Conservation (phyloP, 2,797 vertebrate species). For the Percopsis omiscomaycus region DNA sequence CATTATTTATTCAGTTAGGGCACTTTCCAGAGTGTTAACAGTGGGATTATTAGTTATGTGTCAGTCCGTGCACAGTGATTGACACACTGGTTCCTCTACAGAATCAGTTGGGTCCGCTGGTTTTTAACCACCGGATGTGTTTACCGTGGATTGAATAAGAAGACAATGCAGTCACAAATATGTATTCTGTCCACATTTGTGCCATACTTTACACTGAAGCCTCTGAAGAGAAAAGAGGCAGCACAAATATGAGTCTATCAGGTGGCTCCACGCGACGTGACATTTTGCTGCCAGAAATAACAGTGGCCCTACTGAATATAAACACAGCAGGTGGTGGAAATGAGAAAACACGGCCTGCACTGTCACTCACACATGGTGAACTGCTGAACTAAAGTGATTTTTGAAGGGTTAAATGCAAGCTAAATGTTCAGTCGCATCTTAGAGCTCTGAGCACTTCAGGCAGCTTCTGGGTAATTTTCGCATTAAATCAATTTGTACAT, state of each 20-base stretch:
- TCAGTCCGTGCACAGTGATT: conserved; percentile 11
- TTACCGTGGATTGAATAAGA: conserved; percentile 4
- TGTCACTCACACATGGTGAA: conserved; percentile 38
- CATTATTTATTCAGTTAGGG: conserved; percentile 49
- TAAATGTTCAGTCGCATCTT: conserved; percentile 17
- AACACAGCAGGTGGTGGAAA: conserved; percentile 26
- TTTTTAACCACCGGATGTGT: too few species aligned
- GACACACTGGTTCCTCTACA: conserved; percentile 6
- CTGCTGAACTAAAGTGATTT: conserved; percentile 35
- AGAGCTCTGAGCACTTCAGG: conserved; percentile 17
- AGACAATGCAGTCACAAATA: not conserved
- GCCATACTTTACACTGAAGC: conserved; percentile 15
- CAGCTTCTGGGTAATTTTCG: conserved; percentile 17
- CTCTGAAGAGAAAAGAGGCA: conserved; percentile 8
- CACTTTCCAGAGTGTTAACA: conserved; percentile 36
- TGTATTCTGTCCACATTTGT: not conserved
- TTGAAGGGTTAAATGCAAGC: conserved; percentile 43
- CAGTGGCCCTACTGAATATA: conserved; percentile 5
- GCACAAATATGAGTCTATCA: conserved; percentile 1
- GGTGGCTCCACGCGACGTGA: conserved; percentile 29
- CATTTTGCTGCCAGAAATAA: conserved; percentile 27
- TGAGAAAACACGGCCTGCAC: conserved; percentile 2
- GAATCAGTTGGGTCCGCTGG: not conserved
- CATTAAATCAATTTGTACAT: conserved; percentile 35
- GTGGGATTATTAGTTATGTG: conserved; percentile 33